These are phyloP conservation scores for Bathynomus jamesi DNA, from an alignment of 1,140 invertebrate species.

Conservation along the genomic window DNA sequence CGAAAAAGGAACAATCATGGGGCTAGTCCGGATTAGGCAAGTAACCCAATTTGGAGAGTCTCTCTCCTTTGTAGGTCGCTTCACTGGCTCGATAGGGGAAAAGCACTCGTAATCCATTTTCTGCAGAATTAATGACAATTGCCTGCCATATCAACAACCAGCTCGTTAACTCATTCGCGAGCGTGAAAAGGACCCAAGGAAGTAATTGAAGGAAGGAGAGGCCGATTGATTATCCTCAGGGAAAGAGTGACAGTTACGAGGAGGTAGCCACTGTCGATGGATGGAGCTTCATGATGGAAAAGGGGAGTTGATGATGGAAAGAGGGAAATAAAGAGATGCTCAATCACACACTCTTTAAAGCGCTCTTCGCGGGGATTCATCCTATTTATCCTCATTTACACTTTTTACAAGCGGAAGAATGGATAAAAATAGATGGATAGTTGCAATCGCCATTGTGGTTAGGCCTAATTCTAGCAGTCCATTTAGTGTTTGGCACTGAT, in stretches of 20 bases:
- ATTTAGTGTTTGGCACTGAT: no score
- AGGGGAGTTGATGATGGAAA: neutral
- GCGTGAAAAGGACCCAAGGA: neutral
- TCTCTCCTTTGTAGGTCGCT: neutral
- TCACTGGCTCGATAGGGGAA: neutral
- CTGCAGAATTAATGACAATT: neutral
- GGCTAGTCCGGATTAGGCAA: neutral
- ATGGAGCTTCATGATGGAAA: neutral
- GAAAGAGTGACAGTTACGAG: neutral
- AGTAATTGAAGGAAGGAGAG: neutral
- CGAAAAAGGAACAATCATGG: neutral
- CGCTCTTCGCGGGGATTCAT: neutral
- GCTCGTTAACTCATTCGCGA: neutral
- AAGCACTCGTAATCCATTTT: neutral
- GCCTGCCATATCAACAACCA: neutral
- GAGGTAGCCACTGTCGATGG: neutral
- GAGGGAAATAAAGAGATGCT: neutral
- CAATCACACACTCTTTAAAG: neutral
- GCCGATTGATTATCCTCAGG: neutral
- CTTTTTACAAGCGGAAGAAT: neutral
- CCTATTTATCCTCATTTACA: neutral
- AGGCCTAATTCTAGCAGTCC: no score
- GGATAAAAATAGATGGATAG: neutral
- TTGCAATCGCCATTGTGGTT: neutral
- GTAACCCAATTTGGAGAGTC: neutral